Evolutionary conservation across 2,113 vertebrate species (phyloP).

Genomic region (Aegithalos caudatus): DNA sequence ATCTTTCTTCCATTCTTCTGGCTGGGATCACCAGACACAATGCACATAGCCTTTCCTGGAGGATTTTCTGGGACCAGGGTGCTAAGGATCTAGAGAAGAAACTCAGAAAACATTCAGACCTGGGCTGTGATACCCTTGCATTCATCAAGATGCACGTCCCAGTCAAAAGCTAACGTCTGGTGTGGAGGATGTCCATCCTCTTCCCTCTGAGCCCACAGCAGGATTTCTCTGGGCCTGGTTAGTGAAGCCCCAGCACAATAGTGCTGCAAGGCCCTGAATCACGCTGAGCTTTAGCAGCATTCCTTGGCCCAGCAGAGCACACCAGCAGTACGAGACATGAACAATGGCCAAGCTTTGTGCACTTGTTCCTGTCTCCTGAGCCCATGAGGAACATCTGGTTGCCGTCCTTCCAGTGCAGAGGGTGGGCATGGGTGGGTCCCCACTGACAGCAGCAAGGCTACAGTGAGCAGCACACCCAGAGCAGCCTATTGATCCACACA

Average conservation of each 20-base stretch:
- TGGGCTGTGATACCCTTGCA: not conserved
- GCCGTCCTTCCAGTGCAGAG: slow-evolving; percentile 33
- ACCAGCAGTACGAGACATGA: slow-evolving; percentile 37
- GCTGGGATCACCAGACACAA: not conserved
- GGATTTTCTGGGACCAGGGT: not conserved
- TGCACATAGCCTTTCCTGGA: not conserved
- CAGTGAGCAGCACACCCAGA: slow-evolving; percentile 8
- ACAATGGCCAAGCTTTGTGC: slow-evolving; percentile 59
- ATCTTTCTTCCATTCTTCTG: not conserved
- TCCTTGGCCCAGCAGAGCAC: slow-evolving; percentile 46
- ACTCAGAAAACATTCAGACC: not conserved
- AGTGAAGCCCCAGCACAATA: slow-evolving; percentile 3
- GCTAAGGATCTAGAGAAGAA: not conserved
- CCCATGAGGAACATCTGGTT: slow-evolving; percentile 59
- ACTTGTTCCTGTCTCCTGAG: slow-evolving; percentile 43
- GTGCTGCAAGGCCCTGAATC: slow-evolving; percentile 1
- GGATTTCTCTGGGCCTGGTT: not conserved
- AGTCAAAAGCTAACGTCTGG: not conserved
- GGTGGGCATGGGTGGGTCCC: slow-evolving; percentile 55
- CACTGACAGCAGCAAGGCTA: slow-evolving; percentile 6
- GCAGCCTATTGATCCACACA: slow-evolving; percentile 34
- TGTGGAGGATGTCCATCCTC: not conserved
- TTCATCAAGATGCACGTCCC: not conserved
- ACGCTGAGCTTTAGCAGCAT: slow-evolving; percentile 20
- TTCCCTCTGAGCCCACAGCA: not conserved